Evolutionary conservation across 1,140 invertebrate species (phyloP).

Genomic region (Drosophila lowei): DNA sequence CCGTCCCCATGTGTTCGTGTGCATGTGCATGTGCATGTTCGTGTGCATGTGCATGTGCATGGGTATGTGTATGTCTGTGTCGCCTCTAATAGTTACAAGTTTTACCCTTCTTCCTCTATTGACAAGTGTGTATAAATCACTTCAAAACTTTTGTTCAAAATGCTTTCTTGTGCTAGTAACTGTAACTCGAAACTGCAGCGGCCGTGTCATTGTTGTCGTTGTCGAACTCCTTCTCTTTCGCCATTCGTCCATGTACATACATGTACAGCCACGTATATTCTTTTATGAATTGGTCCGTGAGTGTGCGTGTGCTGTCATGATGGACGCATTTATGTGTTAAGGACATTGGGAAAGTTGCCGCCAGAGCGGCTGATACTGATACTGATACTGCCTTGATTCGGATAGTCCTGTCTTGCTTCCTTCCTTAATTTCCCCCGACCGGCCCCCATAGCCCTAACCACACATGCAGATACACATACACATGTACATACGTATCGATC

Average conservation of each 20-base stretch:
- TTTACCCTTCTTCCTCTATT: constrained; percentile 33
- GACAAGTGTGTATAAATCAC: constrained; percentile 76
- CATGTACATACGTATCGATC: constrained; percentile 53
- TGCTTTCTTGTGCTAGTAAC: constrained; percentile 53
- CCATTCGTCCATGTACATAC: too few relatives aligned
- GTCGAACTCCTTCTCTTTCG: neutral
- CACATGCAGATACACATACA: neutral
- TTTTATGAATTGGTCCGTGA: constrained; percentile 62
- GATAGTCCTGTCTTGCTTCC: constrained; percentile 13
- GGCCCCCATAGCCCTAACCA: neutral
- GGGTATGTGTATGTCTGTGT: constrained; percentile 4
- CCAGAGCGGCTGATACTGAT: constrained; percentile 23
- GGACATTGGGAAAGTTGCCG: constrained; percentile 43
- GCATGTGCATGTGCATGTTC: neutral
- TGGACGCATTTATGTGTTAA: constrained; percentile 63
- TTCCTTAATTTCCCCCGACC: neutral
- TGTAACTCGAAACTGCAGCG: constrained; percentile 64
- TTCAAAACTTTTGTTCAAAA: constrained; percentile 75
- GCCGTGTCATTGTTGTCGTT: constrained; percentile 40
- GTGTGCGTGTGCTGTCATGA: constrained; percentile 41
- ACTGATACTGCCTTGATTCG: constrained; percentile 23
- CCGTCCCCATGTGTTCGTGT: too few relatives aligned
- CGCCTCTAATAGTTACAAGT: neutral
- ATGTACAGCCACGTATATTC: constrained; percentile 43
- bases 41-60: neutral